phyloP scores from a whole-genome alignment of 1,140 invertebrate genomes.

The Dermatophagoides farinae region DNA sequence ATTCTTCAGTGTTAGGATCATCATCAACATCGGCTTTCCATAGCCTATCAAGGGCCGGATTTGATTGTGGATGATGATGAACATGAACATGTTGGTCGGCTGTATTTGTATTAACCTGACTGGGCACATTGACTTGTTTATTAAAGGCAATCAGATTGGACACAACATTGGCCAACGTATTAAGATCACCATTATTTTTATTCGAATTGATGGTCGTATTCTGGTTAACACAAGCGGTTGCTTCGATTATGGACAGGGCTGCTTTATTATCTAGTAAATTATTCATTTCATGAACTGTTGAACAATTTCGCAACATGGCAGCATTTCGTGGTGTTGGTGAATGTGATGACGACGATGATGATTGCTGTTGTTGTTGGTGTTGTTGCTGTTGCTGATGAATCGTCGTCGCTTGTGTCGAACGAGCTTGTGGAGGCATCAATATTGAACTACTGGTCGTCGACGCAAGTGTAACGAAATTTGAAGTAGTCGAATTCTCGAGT shows the following conservation, averaged over 20 bases:
- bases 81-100: not conserved
- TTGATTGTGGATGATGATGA: not conserved
- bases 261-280: constrained; percentile 7
- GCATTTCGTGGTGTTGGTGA: not conserved
- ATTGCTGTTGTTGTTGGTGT: not conserved
- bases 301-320: not conserved
- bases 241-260: constrained; percentile 8
- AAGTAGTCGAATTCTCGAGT: constrained; percentile 2
- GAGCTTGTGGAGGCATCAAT: not conserved
- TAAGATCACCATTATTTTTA: constrained; percentile 26
- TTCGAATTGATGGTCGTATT: not conserved
- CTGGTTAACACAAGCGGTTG: not conserved
- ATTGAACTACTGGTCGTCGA: not conserved
- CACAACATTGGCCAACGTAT: constrained; percentile 32
- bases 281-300: not conserved
- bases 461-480: not conserved
- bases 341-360: not conserved
- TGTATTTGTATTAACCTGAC: not conserved
- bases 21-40: not conserved
- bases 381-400: not conserved
- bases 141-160: constrained; percentile 31
- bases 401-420: not conserved
- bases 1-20: not conserved
- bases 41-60: not conserved
- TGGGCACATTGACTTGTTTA: constrained; percentile 18